These are phyloP conservation scores for Ochotona princeps DNA, from an alignment of 2,113 vertebrate genomes.

Conservation along the genomic window DNA sequence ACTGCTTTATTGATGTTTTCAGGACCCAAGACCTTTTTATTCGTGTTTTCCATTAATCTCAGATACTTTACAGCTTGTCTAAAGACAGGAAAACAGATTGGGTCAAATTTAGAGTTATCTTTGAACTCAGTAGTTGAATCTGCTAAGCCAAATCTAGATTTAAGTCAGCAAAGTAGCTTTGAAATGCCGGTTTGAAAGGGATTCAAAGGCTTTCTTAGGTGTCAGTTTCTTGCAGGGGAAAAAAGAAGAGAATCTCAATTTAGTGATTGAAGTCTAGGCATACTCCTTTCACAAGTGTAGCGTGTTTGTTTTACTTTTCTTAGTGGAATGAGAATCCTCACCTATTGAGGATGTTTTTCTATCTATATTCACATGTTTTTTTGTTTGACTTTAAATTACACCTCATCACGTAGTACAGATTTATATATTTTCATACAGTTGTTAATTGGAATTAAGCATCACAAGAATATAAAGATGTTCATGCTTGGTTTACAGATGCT, in stretches of 20 bases:
- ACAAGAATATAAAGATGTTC: neutral
- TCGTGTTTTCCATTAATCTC: conserved; percentile 70
- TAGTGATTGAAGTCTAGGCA: conserved; percentile 12
- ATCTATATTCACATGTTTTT: neutral
- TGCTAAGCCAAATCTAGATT: conserved; percentile 61
- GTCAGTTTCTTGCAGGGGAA: conserved; percentile 12
- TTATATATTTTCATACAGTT: neutral
- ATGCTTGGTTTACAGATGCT: neutral
- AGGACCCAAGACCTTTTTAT: conserved; percentile 24
- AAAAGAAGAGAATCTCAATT: conserved; percentile 1
- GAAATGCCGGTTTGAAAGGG: conserved; percentile 64
- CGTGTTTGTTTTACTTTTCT: conserved; percentile 24
- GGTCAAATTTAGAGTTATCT: conserved; percentile 65
- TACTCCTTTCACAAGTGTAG: neutral
- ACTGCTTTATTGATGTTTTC: conserved; percentile 55
- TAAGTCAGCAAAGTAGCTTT: conserved; percentile 54
- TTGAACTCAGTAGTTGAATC: conserved; percentile 63
- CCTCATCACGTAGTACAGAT: neutral
- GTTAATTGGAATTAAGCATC: neutral
- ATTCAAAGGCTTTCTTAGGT: conserved; percentile 65
- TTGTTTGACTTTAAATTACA: neutral
- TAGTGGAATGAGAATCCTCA: conserved; percentile 11
- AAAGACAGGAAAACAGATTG: conserved; percentile 58
- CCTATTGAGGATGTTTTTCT: neutral
- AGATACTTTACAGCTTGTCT: conserved; percentile 43